Conservation (phyloP, 2,888 invertebrate species). For the Hirtodrosophila confusa region DNA sequence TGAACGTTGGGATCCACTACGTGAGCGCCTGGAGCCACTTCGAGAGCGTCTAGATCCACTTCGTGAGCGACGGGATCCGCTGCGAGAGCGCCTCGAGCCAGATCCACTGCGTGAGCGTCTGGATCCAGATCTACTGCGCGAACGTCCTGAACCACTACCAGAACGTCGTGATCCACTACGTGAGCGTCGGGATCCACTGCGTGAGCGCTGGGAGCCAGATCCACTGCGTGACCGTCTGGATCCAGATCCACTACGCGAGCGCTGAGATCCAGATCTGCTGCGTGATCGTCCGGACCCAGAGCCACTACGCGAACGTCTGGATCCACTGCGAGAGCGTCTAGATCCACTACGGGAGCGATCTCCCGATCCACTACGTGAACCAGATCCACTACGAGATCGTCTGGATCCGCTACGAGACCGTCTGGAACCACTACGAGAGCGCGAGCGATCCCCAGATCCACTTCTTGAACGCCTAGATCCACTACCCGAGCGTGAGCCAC, state of each 20-base stretch:
- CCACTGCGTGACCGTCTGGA: slow-evolving; percentile 58
- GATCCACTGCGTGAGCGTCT: slow-evolving; percentile 47
- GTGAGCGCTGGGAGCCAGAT: slow-evolving; percentile 59
- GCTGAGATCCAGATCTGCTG: slow-evolving; percentile 55
- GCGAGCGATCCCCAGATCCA: slow-evolving; percentile 39
- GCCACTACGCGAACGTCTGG: slow-evolving; percentile 60
- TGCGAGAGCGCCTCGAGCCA: slow-evolving; percentile 24
- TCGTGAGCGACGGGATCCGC: slow-evolving; percentile 56
- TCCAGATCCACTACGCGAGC: slow-evolving; percentile 33
- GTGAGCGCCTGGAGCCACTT: slow-evolving; percentile 30
- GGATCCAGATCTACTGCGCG: slow-evolving; percentile 63
- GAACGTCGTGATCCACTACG: slow-evolving; percentile 6
- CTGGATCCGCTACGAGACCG: slow-evolving; percentile 48
- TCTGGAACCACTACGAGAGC: slow-evolving; percentile 60
- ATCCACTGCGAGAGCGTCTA: slow-evolving; percentile 48
- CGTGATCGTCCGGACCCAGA: slow-evolving; percentile 61
- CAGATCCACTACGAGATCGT: slow-evolving; percentile 46
- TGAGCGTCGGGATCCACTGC: slow-evolving; percentile 47
- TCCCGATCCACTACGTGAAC: slow-evolving; percentile 41
- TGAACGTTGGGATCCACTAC: slow-evolving; percentile 51
- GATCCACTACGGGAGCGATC: slow-evolving; percentile 37
- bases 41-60: slow-evolving; percentile 62
- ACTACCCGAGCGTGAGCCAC: slow-evolving; percentile 43
- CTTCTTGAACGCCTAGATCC: slow-evolving; percentile 54
- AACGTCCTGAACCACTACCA: slow-evolving; percentile 33